A percentile compares a stretch with the other conserved stretches of the same genome.
These are phyloP conservation scores for Prunella fulvescens DNA, from an alignment of 2,113 vertebrate species.

Conservation along the genomic window DNA sequence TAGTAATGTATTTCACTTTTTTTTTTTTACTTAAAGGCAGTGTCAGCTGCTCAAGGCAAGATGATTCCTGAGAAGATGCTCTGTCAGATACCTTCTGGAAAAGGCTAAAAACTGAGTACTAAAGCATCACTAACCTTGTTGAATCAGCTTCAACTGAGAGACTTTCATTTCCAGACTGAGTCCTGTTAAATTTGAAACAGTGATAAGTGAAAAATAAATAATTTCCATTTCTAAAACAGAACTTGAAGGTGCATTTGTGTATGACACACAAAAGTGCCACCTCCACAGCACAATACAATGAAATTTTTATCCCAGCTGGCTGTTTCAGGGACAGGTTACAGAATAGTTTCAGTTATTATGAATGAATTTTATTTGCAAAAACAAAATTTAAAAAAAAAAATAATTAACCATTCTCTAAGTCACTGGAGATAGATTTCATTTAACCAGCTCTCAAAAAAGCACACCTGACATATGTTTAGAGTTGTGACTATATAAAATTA, in stretches of 20 bases:
- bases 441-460: neutral
- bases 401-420: neutral
- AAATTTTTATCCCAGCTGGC: neutral
- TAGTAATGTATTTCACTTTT: neutral
- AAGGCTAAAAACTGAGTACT: neutral
- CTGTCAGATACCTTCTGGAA: neutral
- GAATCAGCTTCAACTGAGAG: neutral
- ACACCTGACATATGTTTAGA: neutral
- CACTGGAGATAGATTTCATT: neutral
- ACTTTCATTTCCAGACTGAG: neutral
- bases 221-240: neutral
- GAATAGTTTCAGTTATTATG: neutral
- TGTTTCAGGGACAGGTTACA: neutral
- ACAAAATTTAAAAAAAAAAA: neutral
- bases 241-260: neutral
- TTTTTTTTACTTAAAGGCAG: neutral
- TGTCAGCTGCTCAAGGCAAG: neutral
- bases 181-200: neutral
- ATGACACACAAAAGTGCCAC: neutral
- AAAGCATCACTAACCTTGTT: neutral
- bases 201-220: neutral
- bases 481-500: neutral
- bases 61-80: neutral
- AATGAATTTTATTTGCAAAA: neutral
- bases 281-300: neutral